Evolutionary conservation across 2,888 invertebrate genomes (phyloP), one percentile per base, ranked within the genome.

Genomic region (Papilio protenor): DNA sequence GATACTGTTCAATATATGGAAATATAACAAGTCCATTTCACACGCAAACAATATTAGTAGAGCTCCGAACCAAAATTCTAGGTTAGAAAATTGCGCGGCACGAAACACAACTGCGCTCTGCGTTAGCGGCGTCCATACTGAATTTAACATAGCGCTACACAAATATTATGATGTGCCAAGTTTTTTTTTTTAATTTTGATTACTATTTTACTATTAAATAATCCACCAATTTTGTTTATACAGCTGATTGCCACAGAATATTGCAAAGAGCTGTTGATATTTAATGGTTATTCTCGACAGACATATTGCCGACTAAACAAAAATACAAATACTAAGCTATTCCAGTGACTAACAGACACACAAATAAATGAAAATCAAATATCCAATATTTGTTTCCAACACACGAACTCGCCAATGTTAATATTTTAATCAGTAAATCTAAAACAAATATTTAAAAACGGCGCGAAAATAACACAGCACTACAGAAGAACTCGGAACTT

Each of bases 11-110:
- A 88, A 72, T 73, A 90, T 87, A 80, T 94, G 94, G 78, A 94
- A 95, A 81, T 92, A 95, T 77, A 95, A 88, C 21, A 95, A 81
- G 87, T 95, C 94, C 90, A 95, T 88, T 89, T 95, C 95, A 85
- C 94, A 95, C 73, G 95, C 95, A 81, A 94, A 82, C 0, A 95
- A 71, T 78, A 95, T 89, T 59, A 95, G 81, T 2, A 95, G 77
- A 0, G 89, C 88, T 11, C 94, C 94, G 59, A 92, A 83, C 95
- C 95, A 95, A 81, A 95, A 95, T 82, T 95, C 94, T 2, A 90
- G 87, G 86, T 93, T 92, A 3, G 93, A 91, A 57, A 91, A 80
- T 78, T 87, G 87, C 1, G 88, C 91, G 1, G 88, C 83, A 73
- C 85, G 85, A 47, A 85, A 91, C 11, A 88, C 93, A 81, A 86